Conservation (phyloP, 1,140 invertebrate genomes). For the Probaryconus sp. region DNA sequence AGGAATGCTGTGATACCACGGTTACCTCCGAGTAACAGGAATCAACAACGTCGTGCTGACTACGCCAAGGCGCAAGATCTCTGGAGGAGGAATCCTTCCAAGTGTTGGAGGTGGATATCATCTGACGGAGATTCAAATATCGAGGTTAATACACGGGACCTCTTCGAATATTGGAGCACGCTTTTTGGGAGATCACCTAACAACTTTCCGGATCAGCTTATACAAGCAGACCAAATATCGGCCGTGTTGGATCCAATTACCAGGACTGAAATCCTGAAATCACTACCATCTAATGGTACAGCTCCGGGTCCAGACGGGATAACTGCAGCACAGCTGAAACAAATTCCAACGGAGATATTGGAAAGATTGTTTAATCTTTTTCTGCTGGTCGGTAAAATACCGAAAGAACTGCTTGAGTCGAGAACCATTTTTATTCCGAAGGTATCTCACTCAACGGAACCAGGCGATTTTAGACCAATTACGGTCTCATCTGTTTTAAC, state of each 20-base stretch:
- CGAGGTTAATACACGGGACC: too few relatives aligned
- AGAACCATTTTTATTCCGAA: constrained; percentile 61
- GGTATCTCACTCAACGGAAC: constrained; percentile 44
- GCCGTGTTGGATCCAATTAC: too few relatives aligned
- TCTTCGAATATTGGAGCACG: too few relatives aligned
- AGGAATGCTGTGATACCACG: too few relatives aligned
- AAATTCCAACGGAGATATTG: neutral
- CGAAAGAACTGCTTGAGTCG: constrained; percentile 3
- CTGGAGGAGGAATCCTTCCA: constrained; percentile 30
- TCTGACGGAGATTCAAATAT: too few relatives aligned
- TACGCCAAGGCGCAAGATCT: constrained; percentile 30
- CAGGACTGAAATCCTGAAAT: too few relatives aligned
- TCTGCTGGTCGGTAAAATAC: constrained; percentile 5
- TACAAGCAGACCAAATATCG: too few relatives aligned
- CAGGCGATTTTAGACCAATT: constrained; percentile 70
- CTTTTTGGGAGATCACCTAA: too few relatives aligned
- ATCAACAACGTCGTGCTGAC: too few relatives aligned
- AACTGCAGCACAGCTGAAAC: neutral
- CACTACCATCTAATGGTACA: neutral
- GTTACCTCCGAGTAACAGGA: too few relatives aligned
- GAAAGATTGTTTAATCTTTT: constrained; percentile 26
- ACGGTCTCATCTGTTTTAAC: constrained; percentile 68
- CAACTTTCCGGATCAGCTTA: too few relatives aligned
- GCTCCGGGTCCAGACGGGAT: constrained; percentile 39
- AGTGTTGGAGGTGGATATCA: neutral